These are phyloP conservation scores for Nansenia antarctica DNA, from an alignment of 2,113 vertebrate species.

Conservation along the genomic window DNA sequence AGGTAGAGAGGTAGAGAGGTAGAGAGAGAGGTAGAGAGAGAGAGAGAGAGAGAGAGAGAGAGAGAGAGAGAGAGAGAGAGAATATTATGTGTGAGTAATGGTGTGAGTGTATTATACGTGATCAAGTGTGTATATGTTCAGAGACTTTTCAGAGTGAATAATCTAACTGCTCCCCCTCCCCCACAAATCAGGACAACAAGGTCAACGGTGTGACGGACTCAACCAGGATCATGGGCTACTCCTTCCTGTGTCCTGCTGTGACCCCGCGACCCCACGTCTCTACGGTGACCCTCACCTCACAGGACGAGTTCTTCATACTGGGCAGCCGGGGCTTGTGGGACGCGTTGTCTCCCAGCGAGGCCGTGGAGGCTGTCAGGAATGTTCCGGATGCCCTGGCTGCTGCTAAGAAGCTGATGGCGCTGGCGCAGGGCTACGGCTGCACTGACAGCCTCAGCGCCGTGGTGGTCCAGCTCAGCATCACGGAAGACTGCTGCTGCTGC, in stretches of 20 bases:
- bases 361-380: conserved; percentile 86
- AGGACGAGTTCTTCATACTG: conserved; percentile 95
- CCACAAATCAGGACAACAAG: conserved; percentile 91
- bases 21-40: too few species aligned
- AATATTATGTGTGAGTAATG: neutral
- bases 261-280: conserved; percentile 89
- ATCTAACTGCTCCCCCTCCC: neutral
- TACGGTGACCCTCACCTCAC: conserved; percentile 86
- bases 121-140: too few species aligned
- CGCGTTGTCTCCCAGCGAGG: conserved; percentile 83
- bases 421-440: conserved; percentile 95
- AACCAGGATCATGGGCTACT: conserved; percentile 94
- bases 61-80: too few species aligned
- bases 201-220: conserved; percentile 94
- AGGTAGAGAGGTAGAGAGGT: too few species aligned
- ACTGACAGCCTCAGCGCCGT: conserved; percentile 91
- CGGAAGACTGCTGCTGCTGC: conserved; percentile 91
- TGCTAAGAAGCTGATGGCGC: conserved; percentile 92
- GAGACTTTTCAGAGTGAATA: too few species aligned
- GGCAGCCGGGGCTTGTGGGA: conserved; percentile 95
- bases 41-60: neutral
- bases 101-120: too few species aligned
- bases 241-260: conserved; percentile 93
- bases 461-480: conserved; percentile 91
- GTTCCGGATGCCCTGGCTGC: conserved; percentile 90